Evolutionary conservation across 23 tunicate genomes (phyloP).

Genomic region (Trididemnum nubilum): DNA sequence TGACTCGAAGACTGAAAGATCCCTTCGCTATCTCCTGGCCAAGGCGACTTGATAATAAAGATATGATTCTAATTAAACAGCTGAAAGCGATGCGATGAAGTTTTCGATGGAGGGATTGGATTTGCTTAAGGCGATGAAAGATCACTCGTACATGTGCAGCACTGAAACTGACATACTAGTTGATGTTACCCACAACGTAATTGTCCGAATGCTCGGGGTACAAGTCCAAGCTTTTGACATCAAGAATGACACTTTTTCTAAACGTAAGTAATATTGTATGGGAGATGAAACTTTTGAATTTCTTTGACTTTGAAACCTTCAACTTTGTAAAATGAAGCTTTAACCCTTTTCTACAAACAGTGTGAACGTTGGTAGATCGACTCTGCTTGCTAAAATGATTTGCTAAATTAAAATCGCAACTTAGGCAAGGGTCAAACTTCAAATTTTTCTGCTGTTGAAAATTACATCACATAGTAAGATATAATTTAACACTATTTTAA

Average conservation of each 20-base stretch:
- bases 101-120: background rate
- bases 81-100: no score
- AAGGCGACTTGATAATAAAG: no score
- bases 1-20: no score
- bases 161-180: slow-evolving; percentile 58
- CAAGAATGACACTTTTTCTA: slow-evolving; percentile 10
- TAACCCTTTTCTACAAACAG: background rate
- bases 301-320: background rate
- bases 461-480: no score
- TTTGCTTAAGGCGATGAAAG: slow-evolving; percentile 1
- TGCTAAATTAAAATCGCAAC: no score
- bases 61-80: no score
- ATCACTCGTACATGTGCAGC: slow-evolving; percentile 51
- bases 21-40: no score
- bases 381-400: no score
- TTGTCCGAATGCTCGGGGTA: slow-evolving; percentile 65
- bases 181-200: slow-evolving; percentile 9
- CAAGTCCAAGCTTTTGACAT: slow-evolving; percentile 52
- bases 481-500: no score
- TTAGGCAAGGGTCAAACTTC: no score
- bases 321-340: background rate
- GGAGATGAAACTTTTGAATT: background rate
- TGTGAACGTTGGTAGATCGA: no score
- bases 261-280: slow-evolving; percentile 48
- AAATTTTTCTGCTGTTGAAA: no score